Percentiles rank a stretch among this genome's conserved stretches.
These are phyloP conservation scores for Nymphalis urticae DNA, from an alignment of 2,888 invertebrate genomes.

Conservation along the genomic window DNA sequence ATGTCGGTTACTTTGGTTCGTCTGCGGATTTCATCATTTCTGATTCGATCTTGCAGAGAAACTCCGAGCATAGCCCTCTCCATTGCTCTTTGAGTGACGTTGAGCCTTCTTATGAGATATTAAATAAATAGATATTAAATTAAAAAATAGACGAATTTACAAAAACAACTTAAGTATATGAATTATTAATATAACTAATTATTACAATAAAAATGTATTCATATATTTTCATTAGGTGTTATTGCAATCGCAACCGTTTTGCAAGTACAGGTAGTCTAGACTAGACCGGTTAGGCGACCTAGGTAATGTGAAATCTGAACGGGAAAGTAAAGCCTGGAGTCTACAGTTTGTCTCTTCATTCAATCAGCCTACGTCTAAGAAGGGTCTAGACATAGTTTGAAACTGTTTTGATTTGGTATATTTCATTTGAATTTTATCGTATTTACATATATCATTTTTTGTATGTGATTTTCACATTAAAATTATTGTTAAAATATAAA, in stretches of 20 bases:
- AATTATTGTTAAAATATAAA: too few species aligned
- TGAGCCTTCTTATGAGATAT: too few species aligned
- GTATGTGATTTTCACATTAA: too few species aligned
- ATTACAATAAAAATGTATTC: background rate
- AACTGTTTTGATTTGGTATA: background rate
- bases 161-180: too few species aligned
- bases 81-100: too few species aligned
- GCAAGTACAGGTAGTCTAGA: slow-evolving; percentile 29
- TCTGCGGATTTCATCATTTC: too few species aligned
- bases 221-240: background rate
- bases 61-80: too few species aligned
- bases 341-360: slow-evolving; percentile 11
- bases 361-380: slow-evolving; percentile 6
- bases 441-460: background rate
- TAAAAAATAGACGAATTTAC: too few species aligned
- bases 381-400: slow-evolving; percentile 1
- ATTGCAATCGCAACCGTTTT: slow-evolving; percentile 12
- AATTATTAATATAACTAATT: background rate
- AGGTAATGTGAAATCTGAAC: slow-evolving; percentile 39
- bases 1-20: too few species aligned
- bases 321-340: slow-evolving; percentile 33
- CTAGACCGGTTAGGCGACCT: slow-evolving; percentile 41
- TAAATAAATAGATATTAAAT: too few species aligned
- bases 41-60: too few species aligned
- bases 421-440: background rate